phyloP scores from a whole-genome alignment of 2,113 vertebrate genomes.

The Cryptotis parvus region DNA sequence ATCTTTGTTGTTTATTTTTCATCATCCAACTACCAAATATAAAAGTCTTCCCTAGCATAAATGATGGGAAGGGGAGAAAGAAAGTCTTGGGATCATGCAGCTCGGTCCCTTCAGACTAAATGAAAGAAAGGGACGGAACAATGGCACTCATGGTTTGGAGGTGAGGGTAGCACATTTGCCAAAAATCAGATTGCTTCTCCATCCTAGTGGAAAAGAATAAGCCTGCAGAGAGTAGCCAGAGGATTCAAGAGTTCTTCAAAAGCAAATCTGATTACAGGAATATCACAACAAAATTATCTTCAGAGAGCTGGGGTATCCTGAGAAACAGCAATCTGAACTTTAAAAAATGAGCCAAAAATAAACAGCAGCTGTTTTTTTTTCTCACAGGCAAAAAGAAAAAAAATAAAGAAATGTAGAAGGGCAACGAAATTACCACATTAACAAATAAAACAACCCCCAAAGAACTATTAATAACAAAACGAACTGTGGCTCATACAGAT shows the following conservation, averaged over 20 bases:
- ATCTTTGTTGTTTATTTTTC: conserved; percentile 33
- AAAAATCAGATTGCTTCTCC: conserved; percentile 40
- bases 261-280: conserved; percentile 55
- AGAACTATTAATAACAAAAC: neutral
- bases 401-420: neutral
- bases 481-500: neutral
- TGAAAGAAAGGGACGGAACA: neutral
- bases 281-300: conserved; percentile 56
- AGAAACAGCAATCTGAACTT: conserved; percentile 27
- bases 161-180: neutral
- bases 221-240: neutral
- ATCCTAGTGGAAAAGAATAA: neutral
- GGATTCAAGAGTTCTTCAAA: conserved; percentile 55
- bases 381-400: neutral
- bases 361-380: neutral
- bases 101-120: neutral
- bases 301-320: neutral
- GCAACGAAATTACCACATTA: neutral
- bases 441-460: neutral
- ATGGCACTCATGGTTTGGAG: neutral
- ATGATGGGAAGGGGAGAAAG: neutral
- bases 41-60: neutral
- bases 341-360: neutral
- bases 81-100: neutral
- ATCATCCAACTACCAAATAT: neutral